Evolutionary conservation across 2,113 vertebrate species (phyloP).

Genomic region (Struthio camelus): DNA sequence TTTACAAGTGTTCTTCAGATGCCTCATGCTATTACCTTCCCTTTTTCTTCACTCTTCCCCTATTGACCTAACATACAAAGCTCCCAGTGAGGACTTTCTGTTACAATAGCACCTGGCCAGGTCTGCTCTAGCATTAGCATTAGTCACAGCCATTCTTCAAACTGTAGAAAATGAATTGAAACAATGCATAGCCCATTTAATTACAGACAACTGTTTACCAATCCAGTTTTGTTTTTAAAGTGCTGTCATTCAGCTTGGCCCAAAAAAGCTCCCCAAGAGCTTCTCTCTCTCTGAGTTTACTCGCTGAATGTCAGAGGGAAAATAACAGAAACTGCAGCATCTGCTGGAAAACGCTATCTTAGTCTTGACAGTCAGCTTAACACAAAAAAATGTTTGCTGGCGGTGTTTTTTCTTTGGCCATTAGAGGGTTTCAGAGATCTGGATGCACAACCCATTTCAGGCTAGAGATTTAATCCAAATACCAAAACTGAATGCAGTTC

Average conservation of each 20-base stretch:
- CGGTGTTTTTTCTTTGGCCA: background rate
- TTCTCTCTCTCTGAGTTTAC: background rate
- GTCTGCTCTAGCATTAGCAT: background rate
- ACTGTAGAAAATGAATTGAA: background rate
- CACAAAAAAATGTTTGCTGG: background rate
- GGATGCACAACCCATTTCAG: background rate
- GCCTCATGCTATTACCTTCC: rapidly evolving
- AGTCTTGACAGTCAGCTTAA: background rate
- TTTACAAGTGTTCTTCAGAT: background rate
- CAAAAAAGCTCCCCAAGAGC: background rate
- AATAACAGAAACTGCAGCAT: background rate
- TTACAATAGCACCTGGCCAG: background rate
- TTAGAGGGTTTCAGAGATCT: background rate
- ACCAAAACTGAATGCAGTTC: background rate
- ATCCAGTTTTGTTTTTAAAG: background rate
- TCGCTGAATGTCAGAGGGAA: background rate
- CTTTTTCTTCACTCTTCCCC: background rate
- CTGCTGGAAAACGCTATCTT: background rate
- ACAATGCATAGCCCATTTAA: background rate
- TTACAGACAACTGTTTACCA: background rate
- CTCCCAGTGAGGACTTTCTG: background rate
- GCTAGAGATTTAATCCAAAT: background rate
- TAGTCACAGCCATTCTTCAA: background rate
- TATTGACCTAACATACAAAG: background rate
- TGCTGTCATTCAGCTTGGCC: background rate